phyloP scores from a whole-genome alignment of 2,797 vertebrate genomes.

The Lutjanus campechanus region DNA sequence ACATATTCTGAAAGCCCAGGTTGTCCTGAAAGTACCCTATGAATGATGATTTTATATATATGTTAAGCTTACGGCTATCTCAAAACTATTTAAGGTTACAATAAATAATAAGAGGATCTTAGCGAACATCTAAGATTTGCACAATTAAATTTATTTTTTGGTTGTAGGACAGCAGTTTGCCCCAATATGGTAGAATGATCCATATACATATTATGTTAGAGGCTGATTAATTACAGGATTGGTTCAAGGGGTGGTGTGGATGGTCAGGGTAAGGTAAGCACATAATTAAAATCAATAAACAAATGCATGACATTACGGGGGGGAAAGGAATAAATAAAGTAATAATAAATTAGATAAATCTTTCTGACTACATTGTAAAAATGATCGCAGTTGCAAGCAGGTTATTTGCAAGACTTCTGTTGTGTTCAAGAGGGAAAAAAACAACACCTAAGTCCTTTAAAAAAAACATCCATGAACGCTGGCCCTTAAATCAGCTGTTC shows the following conservation, averaged over 20 bases:
- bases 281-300: background rate
- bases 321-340: background rate
- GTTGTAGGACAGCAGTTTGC: too few species aligned
- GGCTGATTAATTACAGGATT: background rate
- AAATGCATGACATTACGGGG: background rate
- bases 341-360: background rate
- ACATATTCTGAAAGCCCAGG: too few species aligned
- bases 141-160: too few species aligned
- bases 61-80: too few species aligned
- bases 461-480: conserved; percentile 23
- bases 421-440: background rate
- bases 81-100: too few species aligned
- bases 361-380: background rate
- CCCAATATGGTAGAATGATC: too few species aligned
- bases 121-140: too few species aligned
- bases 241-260: background rate
- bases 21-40: too few species aligned
- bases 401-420: background rate
- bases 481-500: conserved; percentile 59
- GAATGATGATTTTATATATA: too few species aligned
- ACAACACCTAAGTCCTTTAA: conserved; percentile 25
- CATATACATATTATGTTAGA: background rate
- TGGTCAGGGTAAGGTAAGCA: background rate
- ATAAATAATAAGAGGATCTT: too few species aligned
- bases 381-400: background rate